Evolutionary conservation across 2,888 invertebrate species (phyloP), one percentile per base, ranked within the genome.

Genomic region (Hipparchia semele): DNA sequence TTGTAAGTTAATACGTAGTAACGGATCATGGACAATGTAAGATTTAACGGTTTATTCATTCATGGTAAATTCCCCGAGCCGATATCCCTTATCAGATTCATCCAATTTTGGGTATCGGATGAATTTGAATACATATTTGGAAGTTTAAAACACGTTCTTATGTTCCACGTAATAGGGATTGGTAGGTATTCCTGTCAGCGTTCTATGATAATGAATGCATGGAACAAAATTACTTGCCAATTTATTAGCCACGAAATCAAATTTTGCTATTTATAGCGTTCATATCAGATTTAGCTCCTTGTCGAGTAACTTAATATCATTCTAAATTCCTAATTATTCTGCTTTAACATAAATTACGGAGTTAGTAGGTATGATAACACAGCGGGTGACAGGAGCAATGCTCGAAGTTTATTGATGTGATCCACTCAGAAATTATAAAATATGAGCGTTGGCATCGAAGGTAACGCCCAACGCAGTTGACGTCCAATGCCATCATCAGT

Each of bases 191-290:
- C 5, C 49, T 23, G 23, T 51, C 13, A 51, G 7, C 64, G 3
- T 1, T 9, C 49, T 23, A 64, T 51, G 49, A 51, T 64, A 64
- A 64, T 64, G 9, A 23, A 64, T 64, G 64, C 49, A 64, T 51
- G 23, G 2, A 49, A 23, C 23, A 10, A 51, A 64, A 64, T 51
- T 64, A 64, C 49, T 46, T 51, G 64, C 23, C 51, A 64, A 64
- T 51, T 64, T 54, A 5, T n/a, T 54, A 54, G 49, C 7, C 1
- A 49, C 49, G 7, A 6, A 54, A 54, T 54, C 6, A 6, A 54
- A n/a, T 53, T n/a, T 53, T 1, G 53, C 53, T 12, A 12, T 12
- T 5, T 5, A 10, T 12, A 12, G 10, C 12, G 5, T 5, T 12
- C 12, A 53, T 49, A 6, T 8, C 49, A 49, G 49, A 49, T 49